Conservation (phyloP, 2,888 invertebrate genomes). For the Muscina levida region DNA sequence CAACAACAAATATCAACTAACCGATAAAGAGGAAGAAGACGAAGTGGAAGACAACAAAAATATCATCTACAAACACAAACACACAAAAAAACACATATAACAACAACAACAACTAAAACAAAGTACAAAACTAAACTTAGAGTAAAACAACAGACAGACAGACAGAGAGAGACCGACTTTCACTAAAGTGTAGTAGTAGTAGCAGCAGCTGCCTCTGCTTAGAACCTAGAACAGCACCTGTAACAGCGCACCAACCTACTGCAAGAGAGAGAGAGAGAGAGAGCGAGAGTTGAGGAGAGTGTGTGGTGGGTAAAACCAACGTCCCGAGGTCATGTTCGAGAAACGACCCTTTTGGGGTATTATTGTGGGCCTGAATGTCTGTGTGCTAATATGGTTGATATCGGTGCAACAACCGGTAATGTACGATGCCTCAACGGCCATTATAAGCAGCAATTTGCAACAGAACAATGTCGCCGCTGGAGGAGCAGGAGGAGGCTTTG, state of each 20-base stretch:
- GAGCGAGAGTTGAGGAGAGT: too few relatives aligned
- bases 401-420: conserved; percentile 75
- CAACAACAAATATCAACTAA: conserved; percentile 51
- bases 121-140: not conserved
- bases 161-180: not conserved
- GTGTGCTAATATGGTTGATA: conserved; percentile 79
- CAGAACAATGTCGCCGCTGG: conserved; percentile 36
- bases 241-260: too few relatives aligned
- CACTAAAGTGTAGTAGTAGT: too few relatives aligned
- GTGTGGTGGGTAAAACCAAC: not conserved
- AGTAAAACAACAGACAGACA: not conserved
- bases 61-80: conserved; percentile 38
- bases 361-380: conserved; percentile 77
- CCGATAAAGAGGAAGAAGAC: too few relatives aligned
- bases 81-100: too few relatives aligned
- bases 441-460: conserved; percentile 53
- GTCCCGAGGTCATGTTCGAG: conserved; percentile 75
- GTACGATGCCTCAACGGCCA: conserved; percentile 64
- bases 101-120: conserved; percentile 35
- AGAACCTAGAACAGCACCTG: too few relatives aligned
- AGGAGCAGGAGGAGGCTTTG: not conserved
- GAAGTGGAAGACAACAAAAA: too few relatives aligned
- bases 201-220: too few relatives aligned
- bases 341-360: conserved; percentile 77
- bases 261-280: too few relatives aligned